Evolutionary conservation across 2,888 invertebrate genomes (phyloP).

Genomic region (Eupithecia abbreviata): DNA sequence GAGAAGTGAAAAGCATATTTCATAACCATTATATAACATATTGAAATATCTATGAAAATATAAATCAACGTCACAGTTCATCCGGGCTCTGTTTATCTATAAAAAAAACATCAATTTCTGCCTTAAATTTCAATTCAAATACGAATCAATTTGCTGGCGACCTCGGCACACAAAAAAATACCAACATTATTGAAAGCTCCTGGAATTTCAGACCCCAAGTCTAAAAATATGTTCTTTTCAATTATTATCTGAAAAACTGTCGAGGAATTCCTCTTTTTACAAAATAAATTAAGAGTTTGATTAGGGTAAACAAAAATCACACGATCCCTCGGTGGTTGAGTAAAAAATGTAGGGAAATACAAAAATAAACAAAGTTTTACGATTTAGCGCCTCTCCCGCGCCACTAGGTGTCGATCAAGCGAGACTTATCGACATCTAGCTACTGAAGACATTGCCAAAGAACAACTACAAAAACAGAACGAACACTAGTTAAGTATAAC

Average conservation of each 20-base stretch:
- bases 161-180: neutral
- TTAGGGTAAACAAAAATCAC: slow-evolving; percentile 8
- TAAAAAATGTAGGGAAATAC: slow-evolving; percentile 31
- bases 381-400: slow-evolving; percentile 41
- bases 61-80: neutral
- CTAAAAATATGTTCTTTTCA: neutral
- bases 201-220: neutral
- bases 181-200: neutral
- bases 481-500: neutral
- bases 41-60: neutral
- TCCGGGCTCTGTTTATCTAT: neutral
- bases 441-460: neutral
- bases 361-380: slow-evolving; percentile 38
- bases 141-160: neutral
- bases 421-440: slow-evolving; percentile 48
- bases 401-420: slow-evolving; percentile 50
- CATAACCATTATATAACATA: neutral
- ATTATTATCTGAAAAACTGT: neutral
- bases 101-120: neutral
- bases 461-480: slow-evolving; percentile 9
- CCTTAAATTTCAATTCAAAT: neutral
- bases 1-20: no score
- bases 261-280: neutral
- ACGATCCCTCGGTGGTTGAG: neutral
- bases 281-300: slow-evolving; percentile 11